Evolutionary conservation across 2,113 vertebrate genomes (phyloP).

Genomic region (Columbina picui): DNA sequence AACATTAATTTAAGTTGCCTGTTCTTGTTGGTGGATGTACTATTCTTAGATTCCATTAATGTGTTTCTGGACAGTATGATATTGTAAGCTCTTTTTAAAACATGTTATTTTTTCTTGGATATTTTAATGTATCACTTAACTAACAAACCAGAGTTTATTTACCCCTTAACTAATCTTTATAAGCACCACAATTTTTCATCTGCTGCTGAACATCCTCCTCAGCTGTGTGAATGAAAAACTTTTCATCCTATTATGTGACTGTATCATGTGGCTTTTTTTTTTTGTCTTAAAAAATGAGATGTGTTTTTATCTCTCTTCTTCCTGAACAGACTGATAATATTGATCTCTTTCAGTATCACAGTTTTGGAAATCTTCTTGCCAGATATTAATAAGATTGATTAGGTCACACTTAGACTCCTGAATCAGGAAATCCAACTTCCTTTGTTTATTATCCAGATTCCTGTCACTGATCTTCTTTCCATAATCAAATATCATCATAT

Average conservation of each 20-base stretch:
- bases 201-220: not conserved
- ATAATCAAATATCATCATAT: not conserved
- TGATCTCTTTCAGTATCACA: not conserved
- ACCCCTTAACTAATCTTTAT: not conserved
- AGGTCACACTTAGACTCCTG: not conserved
- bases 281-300: not conserved
- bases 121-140: not conserved
- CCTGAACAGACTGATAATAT: not conserved
- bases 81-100: not conserved
- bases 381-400: not conserved
- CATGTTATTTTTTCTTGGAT: rapidly evolving
- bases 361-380: not conserved
- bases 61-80: not conserved
- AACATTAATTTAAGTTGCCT: not conserved
- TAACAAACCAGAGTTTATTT: not conserved
- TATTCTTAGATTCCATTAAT: not conserved
- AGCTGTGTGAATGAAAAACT: not conserved
- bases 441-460: not conserved
- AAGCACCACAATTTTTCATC: not conserved
- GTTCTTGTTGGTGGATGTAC: not conserved
- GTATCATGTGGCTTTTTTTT: not conserved
- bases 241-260: not conserved
- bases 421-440: not conserved
- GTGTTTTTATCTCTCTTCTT: not conserved
- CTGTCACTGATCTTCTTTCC: not conserved